A percentile compares a stretch with the other conserved stretches of the same genome.
Conservation (phyloP, 2,888 invertebrate species). For the Alloplasta piceator region DNA sequence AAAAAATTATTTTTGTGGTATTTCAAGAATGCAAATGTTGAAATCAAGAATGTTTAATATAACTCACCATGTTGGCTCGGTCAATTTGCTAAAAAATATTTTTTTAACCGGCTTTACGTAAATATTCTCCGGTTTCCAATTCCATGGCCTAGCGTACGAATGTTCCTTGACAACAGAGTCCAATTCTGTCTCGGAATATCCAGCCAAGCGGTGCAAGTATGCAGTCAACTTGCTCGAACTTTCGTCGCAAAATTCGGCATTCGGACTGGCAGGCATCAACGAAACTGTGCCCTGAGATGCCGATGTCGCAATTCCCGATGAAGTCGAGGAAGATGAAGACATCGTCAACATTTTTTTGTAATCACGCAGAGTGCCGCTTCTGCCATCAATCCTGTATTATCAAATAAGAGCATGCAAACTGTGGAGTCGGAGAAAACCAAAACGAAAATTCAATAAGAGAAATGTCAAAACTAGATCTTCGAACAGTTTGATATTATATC, state of each 20-base stretch:
- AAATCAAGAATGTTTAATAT: no score
- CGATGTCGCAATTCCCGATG: constrained; percentile 38
- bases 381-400: no score
- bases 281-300: constrained; percentile 11
- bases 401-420: no score
- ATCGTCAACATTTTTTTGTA: not conserved
- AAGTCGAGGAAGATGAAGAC: constrained; percentile 34
- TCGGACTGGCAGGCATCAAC: constrained; percentile 49
- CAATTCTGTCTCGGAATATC: constrained; percentile 79
- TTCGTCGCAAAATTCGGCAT: constrained; percentile 79
- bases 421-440: no score
- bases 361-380: no score
- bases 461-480: no score
- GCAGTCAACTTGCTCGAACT: constrained; percentile 83
- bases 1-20: no score
- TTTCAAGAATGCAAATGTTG: no score
- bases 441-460: no score
- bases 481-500: no score
- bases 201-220: constrained; percentile 79
- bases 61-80: constrained; percentile 23
- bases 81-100: constrained; percentile 81
- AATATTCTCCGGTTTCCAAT: constrained; percentile 87
- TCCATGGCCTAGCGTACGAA: constrained; percentile 89
- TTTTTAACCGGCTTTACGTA: constrained; percentile 86
- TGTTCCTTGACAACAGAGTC: constrained; percentile 87